These are phyloP conservation scores for Vombatus ursinus DNA, from an alignment of 2,113 vertebrate genomes.

Conservation along the genomic window DNA sequence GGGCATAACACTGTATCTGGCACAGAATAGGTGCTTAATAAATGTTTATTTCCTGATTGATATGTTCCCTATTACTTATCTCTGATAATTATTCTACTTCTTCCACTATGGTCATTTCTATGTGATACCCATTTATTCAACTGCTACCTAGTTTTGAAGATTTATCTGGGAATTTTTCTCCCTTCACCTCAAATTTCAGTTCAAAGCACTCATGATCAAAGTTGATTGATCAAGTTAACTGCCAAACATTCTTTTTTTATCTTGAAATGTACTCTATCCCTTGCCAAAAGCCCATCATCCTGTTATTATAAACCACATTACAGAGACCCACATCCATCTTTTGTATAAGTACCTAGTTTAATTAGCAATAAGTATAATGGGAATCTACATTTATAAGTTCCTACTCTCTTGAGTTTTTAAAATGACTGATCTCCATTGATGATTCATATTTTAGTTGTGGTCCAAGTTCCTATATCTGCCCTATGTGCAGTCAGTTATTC, in stretches of 20 bases:
- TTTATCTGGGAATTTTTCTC: constrained; percentile 11
- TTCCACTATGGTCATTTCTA: not conserved
- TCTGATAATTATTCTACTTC: not conserved
- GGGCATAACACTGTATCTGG: not conserved
- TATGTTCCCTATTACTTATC: not conserved
- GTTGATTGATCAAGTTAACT: not conserved
- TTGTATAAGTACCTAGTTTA: not conserved
- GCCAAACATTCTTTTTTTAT: not conserved
- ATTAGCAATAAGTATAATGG: not conserved
- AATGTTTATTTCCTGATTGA: not conserved
- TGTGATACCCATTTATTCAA: not conserved
- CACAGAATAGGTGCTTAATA: not conserved
- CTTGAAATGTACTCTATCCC: not conserved
- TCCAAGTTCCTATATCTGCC: not conserved
- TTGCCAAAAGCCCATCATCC: not conserved
- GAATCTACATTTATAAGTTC: not conserved
- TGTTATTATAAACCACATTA: not conserved
- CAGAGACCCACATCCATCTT: not conserved
- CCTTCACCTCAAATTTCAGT: not conserved
- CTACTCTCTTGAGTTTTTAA: not conserved
- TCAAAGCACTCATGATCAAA: not conserved
- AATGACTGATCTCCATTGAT: constrained; percentile 4
- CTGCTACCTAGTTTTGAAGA: not conserved
- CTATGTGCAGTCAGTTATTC: not conserved
- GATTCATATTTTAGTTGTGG: constrained; percentile 7